Percentiles rank a stretch among this genome's conserved stretches.
These are phyloP conservation scores for Chaunax sp. DNA, from an alignment of 2,797 vertebrate species.

Conservation along the genomic window DNA sequence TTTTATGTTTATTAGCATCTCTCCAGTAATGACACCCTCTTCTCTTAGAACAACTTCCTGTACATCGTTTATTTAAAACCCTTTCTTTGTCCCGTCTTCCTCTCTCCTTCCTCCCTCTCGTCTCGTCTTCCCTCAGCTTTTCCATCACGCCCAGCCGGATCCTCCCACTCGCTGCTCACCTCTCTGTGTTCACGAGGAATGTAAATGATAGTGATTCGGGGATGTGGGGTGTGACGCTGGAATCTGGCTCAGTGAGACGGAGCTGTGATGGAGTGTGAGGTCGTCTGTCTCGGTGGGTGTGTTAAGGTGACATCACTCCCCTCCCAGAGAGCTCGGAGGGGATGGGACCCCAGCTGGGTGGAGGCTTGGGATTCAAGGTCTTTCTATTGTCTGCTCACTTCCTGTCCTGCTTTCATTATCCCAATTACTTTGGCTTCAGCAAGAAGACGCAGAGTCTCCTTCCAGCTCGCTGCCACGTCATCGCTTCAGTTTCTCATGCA, in stretches of 20 bases:
- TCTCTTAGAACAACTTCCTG: conserved; percentile 36
- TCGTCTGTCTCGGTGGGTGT: conserved; percentile 22
- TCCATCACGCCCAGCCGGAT: conserved; percentile 38
- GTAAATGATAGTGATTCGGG: conserved; percentile 67
- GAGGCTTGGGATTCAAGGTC: conserved; percentile 31
- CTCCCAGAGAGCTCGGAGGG: conserved; percentile 40
- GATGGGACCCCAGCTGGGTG: conserved; percentile 37
- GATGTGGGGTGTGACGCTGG: conserved; percentile 62
- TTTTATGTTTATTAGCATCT: not conserved
- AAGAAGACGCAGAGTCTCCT: conserved; percentile 30
- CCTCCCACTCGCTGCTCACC: conserved; percentile 56
- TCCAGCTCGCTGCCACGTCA: conserved; percentile 31
- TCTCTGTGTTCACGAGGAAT: conserved; percentile 57
- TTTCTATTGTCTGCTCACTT: conserved; percentile 65
- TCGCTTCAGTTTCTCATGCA: conserved; percentile 10
- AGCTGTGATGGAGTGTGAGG: conserved; percentile 33
- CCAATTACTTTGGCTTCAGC: conserved; percentile 17
- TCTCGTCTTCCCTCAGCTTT: conserved; percentile 42
- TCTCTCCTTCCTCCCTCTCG: not conserved
- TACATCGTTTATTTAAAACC: conserved; percentile 19
- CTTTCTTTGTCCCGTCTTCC: not conserved
- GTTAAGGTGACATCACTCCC: conserved; percentile 61
- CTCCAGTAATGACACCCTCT: not conserved
- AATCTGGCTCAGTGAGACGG: conserved; percentile 52
- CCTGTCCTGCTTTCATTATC: conserved; percentile 55